These are phyloP conservation scores for Triplophysa yarkandensis DNA, from an alignment of 2,797 vertebrate genomes.

Conservation along the genomic window DNA sequence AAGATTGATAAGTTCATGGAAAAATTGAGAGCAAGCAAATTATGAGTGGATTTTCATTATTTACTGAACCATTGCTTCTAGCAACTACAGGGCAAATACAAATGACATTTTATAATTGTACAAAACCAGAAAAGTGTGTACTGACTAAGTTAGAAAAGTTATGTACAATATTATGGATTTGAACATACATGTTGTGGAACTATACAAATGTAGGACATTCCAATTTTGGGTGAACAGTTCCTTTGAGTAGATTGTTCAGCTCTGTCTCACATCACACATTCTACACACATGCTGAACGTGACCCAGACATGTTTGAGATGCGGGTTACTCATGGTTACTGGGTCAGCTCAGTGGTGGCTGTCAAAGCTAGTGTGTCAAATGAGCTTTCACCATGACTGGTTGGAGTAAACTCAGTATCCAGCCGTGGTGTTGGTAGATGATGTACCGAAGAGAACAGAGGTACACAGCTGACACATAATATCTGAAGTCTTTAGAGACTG, in stretches of 20 bases:
- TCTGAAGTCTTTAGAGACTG: constrained; percentile 35
- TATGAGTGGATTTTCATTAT: too few relatives aligned
- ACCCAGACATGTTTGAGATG: constrained; percentile 34
- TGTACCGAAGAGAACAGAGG: neutral
- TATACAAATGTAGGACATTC: too few relatives aligned
- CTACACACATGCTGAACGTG: constrained; percentile 12
- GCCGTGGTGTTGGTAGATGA: constrained; percentile 1
- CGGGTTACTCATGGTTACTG: constrained; percentile 20
- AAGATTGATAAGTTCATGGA: too few relatives aligned
- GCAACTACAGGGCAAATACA: too few relatives aligned
- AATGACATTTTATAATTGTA: too few relatives aligned
- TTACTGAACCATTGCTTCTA: too few relatives aligned
- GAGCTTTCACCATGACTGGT: constrained; percentile 9
- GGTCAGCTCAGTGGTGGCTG: constrained; percentile 39
- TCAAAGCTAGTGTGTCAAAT: constrained; percentile 38
- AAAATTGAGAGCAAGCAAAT: too few relatives aligned
- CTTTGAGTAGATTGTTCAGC: neutral
- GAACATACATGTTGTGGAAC: too few relatives aligned
- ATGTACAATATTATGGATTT: too few relatives aligned
- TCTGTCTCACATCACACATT: neutral
- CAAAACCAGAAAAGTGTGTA: too few relatives aligned
- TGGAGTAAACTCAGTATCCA: constrained; percentile 27
- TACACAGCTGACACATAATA: constrained; percentile 10
- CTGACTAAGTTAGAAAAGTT: too few relatives aligned
- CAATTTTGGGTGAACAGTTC: neutral